A percentile compares a stretch with the other conserved stretches of the same genome.
Conservation (phyloP, 2,797 vertebrate species). For the Sternotherus odoratus region DNA sequence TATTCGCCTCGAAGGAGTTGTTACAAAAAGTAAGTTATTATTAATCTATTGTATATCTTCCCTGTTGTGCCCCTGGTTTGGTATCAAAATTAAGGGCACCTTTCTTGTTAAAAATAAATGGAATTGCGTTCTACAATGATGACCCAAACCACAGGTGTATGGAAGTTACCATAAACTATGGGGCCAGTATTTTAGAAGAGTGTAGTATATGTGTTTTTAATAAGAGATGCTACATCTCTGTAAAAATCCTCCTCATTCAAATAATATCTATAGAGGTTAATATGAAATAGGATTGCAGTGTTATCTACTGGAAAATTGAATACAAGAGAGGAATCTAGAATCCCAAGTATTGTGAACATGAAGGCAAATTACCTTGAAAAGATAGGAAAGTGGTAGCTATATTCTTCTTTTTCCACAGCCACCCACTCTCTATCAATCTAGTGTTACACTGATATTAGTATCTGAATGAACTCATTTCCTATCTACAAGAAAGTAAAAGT, state of each 20-base stretch:
- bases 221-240: neutral
- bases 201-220: neutral
- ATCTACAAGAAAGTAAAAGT: neutral
- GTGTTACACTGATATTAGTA: neutral
- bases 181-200: neutral
- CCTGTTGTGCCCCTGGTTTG: neutral
- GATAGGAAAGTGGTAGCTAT: neutral
- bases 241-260: neutral
- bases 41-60: neutral
- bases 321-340: neutral
- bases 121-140: neutral
- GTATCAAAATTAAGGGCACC: neutral
- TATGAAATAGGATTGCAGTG: neutral
- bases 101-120: neutral
- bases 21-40: slow-evolving; percentile 94
- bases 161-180: neutral
- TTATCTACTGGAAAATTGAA: neutral
- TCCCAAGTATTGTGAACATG: neutral
- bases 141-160: neutral
- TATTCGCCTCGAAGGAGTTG: slow-evolving; percentile 94
- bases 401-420: neutral
- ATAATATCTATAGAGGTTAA: neutral
- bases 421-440: neutral
- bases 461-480: neutral
- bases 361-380: neutral